These are phyloP conservation scores for Pinctada fucata DNA, from an alignment of 2,888 invertebrate species.

Conservation along the genomic window DNA sequence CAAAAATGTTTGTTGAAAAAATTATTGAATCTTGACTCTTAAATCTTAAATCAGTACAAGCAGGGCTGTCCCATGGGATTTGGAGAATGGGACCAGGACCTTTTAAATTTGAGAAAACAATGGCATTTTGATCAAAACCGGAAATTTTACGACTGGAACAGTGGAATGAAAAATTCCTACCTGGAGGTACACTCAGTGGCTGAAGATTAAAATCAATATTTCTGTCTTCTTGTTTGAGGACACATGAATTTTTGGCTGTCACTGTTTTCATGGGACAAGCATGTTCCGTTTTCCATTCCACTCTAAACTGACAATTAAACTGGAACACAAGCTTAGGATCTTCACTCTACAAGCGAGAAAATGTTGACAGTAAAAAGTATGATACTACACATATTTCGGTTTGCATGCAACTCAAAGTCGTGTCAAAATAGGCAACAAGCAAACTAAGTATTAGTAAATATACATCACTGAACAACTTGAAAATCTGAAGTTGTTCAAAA, in stretches of 20 bases:
- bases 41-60: too few species aligned
- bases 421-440: neutral
- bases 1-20: too few species aligned
- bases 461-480: neutral
- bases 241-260: constrained; percentile 60
- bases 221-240: constrained; percentile 63
- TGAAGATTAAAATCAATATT: constrained; percentile 72
- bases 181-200: constrained; percentile 52
- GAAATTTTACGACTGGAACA: too few species aligned
- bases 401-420: neutral
- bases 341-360: constrained; percentile 57
- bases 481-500: neutral
- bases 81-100: too few species aligned
- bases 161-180: constrained; percentile 31
- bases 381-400: neutral
- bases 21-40: too few species aligned
- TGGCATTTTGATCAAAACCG: too few species aligned
- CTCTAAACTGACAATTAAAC: constrained; percentile 67
- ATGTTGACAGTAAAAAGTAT: neutral
- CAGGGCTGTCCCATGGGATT: too few species aligned
- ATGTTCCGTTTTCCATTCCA: constrained; percentile 75
- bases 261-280: constrained; percentile 70
- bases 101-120: too few species aligned
- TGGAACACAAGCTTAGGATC: constrained; percentile 61
- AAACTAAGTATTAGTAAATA: neutral